These are phyloP conservation scores for Elysia chlorotica DNA, from an alignment of 1,140 invertebrate species.

Conservation along the genomic window DNA sequence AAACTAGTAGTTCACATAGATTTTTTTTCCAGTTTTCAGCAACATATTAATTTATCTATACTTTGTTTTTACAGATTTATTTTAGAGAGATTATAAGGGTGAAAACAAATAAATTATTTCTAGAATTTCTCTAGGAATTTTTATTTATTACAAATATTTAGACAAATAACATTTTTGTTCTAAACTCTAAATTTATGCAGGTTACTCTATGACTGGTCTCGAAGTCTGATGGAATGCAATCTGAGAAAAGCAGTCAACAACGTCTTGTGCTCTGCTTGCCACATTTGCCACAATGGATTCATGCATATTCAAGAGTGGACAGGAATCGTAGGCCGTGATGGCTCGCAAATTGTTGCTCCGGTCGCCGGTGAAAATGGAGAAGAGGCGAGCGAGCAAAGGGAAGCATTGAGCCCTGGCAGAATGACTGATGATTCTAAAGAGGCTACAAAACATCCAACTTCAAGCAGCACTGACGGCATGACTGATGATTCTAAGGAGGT, in stretches of 20 bases:
- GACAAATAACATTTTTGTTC: neutral
- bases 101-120: neutral
- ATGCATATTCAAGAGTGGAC: conserved; percentile 75
- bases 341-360: conserved; percentile 62
- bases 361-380: conserved; percentile 72
- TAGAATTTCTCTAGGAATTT: neutral
- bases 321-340: conserved; percentile 66
- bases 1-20: no score
- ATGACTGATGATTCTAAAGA: conserved; percentile 55
- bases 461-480: conserved; percentile 22
- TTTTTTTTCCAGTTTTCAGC: no score
- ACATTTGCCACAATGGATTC: conserved; percentile 78
- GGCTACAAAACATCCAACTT: conserved; percentile 23
- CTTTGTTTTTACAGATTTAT: no score
- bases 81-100: no score
- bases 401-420: conserved; percentile 18
- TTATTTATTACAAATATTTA: neutral
- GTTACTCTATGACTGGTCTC: conserved; percentile 77
- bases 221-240: conserved; percentile 67
- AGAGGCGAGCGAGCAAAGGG: conserved; percentile 55
- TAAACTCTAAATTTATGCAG: conserved; percentile 48
- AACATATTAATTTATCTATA: no score
- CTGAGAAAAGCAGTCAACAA: conserved; percentile 81
- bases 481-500: conserved; percentile 36
- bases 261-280: conserved; percentile 82